Evolutionary conservation across 2,888 invertebrate genomes (phyloP), one percentile per base, ranked within the genome.

Genomic region (Amblyteles armatorius): DNA sequence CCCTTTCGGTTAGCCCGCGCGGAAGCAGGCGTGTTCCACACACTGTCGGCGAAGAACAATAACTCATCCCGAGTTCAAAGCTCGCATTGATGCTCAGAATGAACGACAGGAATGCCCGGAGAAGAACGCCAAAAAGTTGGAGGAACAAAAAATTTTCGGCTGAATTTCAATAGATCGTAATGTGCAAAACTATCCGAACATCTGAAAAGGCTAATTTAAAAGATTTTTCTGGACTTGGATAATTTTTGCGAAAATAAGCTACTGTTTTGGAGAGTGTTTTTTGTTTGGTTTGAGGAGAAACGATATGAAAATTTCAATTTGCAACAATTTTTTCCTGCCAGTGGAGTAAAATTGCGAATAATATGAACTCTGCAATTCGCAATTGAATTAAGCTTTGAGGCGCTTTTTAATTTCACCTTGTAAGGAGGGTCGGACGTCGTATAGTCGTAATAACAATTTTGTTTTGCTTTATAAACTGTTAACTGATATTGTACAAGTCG

Each of bases 1-100:
- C 22, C 22, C 57, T 26, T 22, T 57, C 57, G 22, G 26, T 9
- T 57, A 26, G 57, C 26, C 5, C 57, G 44, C 13, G n/a, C n/a
- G 40, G 33, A 60, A 82, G 60, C 68, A 36, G 55, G 73, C 55
- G 67, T 68, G 16, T 73, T 78, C 29, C 9, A 57, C 36, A 16
- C 68, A 36, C 71, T 29, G 19, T 40, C 71, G 78, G 50, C 60
- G 22, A 78, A 68, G 73, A 82, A 78, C 72, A 73, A 78, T 78
- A 73, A 68, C 57, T 19, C 36, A 72, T 65, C 63, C 55, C 67
- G 71, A 33, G 77, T 55, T 67, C 65, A 72, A 67, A 77, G 77
- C 71, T 78, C 67, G 16, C 57, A 29, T 29, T 63, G 63, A n/a
- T 33, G n/a, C 33, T 11, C 13, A 13, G 2, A 26, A 33, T 33